phyloP scores from a whole-genome alignment of 2,113 vertebrate genomes.

The Mastomys natalensis region DNA sequence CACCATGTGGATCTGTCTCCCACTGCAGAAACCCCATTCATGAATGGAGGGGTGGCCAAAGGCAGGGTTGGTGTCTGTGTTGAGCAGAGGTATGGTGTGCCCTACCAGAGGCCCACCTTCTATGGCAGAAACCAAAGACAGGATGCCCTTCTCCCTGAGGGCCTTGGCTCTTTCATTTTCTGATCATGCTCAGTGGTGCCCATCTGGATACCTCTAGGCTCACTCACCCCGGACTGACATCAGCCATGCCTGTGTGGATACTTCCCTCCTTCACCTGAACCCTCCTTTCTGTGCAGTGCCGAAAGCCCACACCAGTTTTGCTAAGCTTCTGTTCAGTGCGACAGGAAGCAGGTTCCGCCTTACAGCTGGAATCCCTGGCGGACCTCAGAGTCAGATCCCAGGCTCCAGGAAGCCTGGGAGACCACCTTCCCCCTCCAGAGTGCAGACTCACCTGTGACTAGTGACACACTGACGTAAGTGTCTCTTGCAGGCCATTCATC shows the following conservation, averaged over 20 bases:
- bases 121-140: background rate
- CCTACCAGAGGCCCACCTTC: background rate
- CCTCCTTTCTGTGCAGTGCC: rapidly evolving
- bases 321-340: rapidly evolving
- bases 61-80: rapidly evolving
- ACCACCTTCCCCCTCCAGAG: background rate
- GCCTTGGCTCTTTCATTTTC: rapidly evolving
- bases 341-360: background rate
- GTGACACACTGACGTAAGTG: rapidly evolving
- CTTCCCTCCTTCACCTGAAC: rapidly evolving
- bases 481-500: background rate
- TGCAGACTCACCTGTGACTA: rapidly evolving
- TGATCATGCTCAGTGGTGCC: rapidly evolving
- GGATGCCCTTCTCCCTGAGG: rapidly evolving
- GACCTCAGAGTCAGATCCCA: background rate
- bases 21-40: background rate
- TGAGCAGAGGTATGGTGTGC: rapidly evolving
- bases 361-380: rapidly evolving
- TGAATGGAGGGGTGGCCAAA: rapidly evolving
- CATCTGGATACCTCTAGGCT: rapidly evolving
- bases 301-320: rapidly evolving
- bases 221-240: rapidly evolving
- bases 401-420: too few species aligned
- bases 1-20: background rate
- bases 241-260: rapidly evolving